A percentile compares a stretch with the other conserved stretches of the same genome.
phyloP scores from a whole-genome alignment of 1,140 invertebrate species.

The Andricus grossulariae region DNA sequence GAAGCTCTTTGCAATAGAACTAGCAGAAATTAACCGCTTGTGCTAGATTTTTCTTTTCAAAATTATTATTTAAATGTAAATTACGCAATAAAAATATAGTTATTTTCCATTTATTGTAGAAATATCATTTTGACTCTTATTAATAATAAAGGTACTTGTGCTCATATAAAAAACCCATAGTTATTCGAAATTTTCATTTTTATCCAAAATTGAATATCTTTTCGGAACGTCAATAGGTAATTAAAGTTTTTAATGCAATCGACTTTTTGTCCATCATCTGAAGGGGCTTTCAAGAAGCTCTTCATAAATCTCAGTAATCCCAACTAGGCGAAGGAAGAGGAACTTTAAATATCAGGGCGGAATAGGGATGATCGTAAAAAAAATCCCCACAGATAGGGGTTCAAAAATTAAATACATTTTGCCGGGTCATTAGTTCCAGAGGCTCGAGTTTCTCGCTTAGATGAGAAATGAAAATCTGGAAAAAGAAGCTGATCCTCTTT shows the following conservation, averaged over 20 bases:
- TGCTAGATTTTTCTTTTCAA: too few species aligned
- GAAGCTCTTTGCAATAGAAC: too few species aligned
- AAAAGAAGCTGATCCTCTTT: background rate
- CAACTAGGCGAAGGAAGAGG: background rate
- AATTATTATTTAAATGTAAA: too few species aligned
- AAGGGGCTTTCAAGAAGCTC: constrained; percentile 3
- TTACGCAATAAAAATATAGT: too few species aligned
- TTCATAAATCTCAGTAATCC: constrained; percentile 24
- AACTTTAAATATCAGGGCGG: background rate
- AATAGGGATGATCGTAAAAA: background rate
- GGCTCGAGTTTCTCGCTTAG: background rate
- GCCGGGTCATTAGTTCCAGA: background rate
- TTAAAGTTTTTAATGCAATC: background rate
- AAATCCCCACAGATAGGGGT: background rate
- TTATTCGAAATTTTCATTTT: too few species aligned
- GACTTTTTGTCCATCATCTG: background rate
- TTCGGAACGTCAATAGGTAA: background rate
- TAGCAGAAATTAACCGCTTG: too few species aligned
- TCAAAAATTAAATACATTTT: background rate
- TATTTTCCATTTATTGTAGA: too few species aligned
- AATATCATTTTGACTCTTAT: too few species aligned
- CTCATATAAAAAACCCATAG: too few species aligned
- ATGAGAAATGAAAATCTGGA: background rate
- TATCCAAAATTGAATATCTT: background rate
- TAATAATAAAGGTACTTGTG: too few species aligned